phyloP scores from a whole-genome alignment of 2,797 vertebrate genomes.

The Anisognathus igniventris region DNA sequence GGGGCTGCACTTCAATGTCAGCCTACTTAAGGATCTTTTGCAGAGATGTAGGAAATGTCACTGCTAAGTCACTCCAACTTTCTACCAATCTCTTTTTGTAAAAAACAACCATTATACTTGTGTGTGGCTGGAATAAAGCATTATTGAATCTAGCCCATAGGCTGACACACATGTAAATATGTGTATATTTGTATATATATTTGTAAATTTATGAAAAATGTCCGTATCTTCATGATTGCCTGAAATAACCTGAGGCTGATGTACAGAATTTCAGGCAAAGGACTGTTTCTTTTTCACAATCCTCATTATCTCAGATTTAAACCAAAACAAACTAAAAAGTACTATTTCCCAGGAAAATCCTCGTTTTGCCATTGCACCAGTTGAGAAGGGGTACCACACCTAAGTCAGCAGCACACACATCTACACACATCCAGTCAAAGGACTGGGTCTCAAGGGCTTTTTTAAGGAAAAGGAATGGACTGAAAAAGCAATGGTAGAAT shows the following conservation, averaged over 20 bases:
- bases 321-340: not conserved
- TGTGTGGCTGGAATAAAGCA: not conserved
- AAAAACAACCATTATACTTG: not conserved
- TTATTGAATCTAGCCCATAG: not conserved
- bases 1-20: not conserved
- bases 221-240: slow-evolving; percentile 15
- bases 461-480: not conserved
- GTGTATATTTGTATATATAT: slow-evolving; percentile 52
- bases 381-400: not conserved
- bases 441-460: slow-evolving; percentile 36
- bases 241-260: slow-evolving; percentile 24
- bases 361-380: not conserved
- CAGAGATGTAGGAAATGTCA: not conserved
- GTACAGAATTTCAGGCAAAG: slow-evolving; percentile 48
- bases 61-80: not conserved
- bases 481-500: not conserved
- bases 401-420: not conserved
- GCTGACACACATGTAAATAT: slow-evolving; percentile 21
- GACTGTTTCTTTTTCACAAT: slow-evolving; percentile 25
- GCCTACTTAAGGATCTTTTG: not conserved
- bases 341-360: not conserved
- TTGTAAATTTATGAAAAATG: slow-evolving; percentile 59
- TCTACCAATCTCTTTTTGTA: not conserved
- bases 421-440: not conserved
- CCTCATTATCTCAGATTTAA: not conserved